A percentile compares a stretch with the other conserved stretches of the same genome.
Evolutionary conservation across 2,797 vertebrate genomes (phyloP).

Genomic region (Rhynchonycteris naso): DNA sequence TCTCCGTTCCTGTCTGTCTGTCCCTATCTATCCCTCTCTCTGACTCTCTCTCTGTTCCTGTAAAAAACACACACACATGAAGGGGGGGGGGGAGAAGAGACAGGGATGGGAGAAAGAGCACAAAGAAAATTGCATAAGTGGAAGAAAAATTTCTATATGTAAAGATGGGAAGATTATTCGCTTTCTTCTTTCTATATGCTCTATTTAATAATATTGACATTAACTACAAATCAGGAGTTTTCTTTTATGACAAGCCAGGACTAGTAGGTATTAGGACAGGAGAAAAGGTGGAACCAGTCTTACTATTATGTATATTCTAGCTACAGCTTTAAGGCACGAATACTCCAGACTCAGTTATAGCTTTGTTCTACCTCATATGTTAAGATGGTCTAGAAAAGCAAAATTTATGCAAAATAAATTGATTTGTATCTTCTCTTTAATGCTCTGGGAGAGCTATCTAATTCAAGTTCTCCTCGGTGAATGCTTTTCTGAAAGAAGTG

Average conservation of each 20-base stretch:
- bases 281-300: background rate
- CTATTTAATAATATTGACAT: background rate
- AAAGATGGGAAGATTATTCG: background rate
- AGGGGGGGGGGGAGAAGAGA: background rate
- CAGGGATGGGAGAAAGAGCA: background rate
- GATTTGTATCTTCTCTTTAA: background rate
- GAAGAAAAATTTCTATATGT: background rate
- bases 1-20: too few relatives aligned
- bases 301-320: background rate
- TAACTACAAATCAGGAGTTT: background rate
- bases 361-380: background rate
- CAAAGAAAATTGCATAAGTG: background rate
- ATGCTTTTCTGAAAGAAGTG: constrained; percentile 18
- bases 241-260: background rate
- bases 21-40: too few relatives aligned
- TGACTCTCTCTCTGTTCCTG: too few relatives aligned
- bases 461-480: background rate
- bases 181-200: background rate
- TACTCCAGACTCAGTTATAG: background rate
- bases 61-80: background rate
- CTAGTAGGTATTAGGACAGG: background rate
- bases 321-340: background rate
- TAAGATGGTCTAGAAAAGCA: background rate
- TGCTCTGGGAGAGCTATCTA: background rate
- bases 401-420: background rate